These are phyloP conservation scores for Hermetia illucens DNA, from an alignment of 1,140 invertebrate species.

Conservation along the genomic window DNA sequence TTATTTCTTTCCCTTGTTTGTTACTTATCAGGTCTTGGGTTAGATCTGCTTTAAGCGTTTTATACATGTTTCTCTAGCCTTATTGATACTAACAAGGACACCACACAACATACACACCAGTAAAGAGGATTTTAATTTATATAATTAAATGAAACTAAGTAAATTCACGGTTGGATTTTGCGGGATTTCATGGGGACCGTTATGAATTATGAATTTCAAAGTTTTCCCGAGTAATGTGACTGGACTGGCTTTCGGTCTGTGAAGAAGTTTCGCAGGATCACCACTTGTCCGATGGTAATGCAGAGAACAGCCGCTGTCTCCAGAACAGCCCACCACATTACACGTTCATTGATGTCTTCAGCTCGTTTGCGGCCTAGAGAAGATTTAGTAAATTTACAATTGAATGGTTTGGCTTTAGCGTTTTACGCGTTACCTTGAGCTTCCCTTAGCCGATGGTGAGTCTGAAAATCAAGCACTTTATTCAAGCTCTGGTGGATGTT, in stretches of 20 bases:
- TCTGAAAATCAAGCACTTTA: constrained; percentile 84
- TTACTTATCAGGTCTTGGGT: no score
- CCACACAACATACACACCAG: no score
- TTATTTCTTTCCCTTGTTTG: no score
- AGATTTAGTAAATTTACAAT: background rate
- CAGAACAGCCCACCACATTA: constrained; percentile 82
- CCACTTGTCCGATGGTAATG: constrained; percentile 79
- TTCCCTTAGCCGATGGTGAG: constrained; percentile 89
- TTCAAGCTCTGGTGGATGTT: constrained; percentile 80
- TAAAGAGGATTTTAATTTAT: no score
- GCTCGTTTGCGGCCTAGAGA: constrained; percentile 68
- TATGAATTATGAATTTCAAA: no score
- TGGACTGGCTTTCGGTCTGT: constrained; percentile 58
- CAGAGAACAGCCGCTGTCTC: constrained; percentile 76
- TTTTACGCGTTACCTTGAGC: constrained; percentile 41
- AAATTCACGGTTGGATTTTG: no score
- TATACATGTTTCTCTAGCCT: no score
- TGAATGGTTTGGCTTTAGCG: background rate
- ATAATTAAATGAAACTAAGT: no score
- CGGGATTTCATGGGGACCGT: no score
- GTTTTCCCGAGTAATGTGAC: no score
- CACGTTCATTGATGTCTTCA: constrained; percentile 88
- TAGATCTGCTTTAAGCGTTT: no score
- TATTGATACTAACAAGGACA: no score
- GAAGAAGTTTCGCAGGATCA: constrained; percentile 90